phyloP scores from a whole-genome alignment of 2,113 vertebrate genomes.

The Ochotona curzoniae region DNA sequence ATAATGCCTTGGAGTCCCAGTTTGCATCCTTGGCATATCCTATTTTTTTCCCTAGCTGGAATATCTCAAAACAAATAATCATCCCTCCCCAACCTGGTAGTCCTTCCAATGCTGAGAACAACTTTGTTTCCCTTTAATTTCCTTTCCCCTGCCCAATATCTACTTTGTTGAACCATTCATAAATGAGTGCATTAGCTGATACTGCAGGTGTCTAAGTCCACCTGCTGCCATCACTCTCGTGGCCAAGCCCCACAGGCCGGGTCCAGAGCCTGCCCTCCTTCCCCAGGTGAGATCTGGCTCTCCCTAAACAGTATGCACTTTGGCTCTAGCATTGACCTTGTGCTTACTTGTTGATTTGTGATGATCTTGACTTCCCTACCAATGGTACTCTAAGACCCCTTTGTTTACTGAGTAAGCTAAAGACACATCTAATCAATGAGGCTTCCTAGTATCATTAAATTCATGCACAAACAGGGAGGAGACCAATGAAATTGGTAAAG shows the following conservation, averaged over 20 bases:
- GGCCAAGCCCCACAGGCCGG: too few relatives aligned
- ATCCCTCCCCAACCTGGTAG: not conserved
- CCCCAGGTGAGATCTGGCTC: not conserved
- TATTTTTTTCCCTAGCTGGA: not conserved
- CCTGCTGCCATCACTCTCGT: too few relatives aligned
- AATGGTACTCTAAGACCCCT: not conserved
- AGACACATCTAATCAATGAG: slow-evolving; percentile 2
- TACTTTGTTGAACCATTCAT: not conserved
- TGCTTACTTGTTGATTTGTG: not conserved
- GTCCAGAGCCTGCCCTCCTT: not conserved
- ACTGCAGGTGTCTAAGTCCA: not conserved
- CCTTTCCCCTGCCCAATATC: not conserved
- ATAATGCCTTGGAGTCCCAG: not conserved
- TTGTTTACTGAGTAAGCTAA: slow-evolving; percentile 5
- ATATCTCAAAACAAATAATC: not conserved
- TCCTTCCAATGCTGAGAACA: not conserved
- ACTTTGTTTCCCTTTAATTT: not conserved
- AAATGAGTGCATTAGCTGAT: not conserved
- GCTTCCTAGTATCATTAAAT: slow-evolving; percentile 6
- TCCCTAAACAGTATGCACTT: not conserved
- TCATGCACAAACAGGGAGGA: not conserved
- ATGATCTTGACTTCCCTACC: not conserved
- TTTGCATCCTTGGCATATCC: not conserved
- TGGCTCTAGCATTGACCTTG: not conserved
- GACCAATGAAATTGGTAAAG: not conserved